Evolutionary conservation across 2,888 invertebrate species (phyloP), one percentile per base, ranked within the genome.

Genomic region (Euplagia quadripunctaria): DNA sequence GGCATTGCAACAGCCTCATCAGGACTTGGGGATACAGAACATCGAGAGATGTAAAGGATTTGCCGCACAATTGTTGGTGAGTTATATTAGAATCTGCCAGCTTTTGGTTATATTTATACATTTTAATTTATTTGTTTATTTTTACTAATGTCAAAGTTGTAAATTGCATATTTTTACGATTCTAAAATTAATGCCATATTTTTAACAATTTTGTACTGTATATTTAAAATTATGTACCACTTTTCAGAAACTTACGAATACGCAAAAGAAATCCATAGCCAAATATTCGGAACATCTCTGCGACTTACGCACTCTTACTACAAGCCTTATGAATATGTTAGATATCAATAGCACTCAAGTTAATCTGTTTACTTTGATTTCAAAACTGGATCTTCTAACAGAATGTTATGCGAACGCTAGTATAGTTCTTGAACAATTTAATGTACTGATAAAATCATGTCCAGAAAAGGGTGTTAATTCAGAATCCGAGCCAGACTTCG

Each of bases 11-110:
- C 96, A 97, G 0, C 98, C 98, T 0, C 97, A 97, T 46, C 96
- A 97, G 82, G 99, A 99, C 85, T 92, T 99, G 67, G 98, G 98
- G 0, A 94, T 97, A 1, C 97, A 97, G 68, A 98, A 98, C 85
- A 97, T 98, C 69, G 98, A 99, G 84, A 96, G 99, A 70, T 98
- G 98, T 86, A 97, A 97, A 90, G 99, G 99, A 67, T 99, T 97
- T 89, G 96, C 98, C 0, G 97, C 97, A 31, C 98, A 99, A 85
- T 93, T 99, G 64, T 96, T 98, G 96, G 97, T 97, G 41, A 66
- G 66, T 61, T 12, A 12, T 14, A 31, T 31, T 14, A 61, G 11
- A 58, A 58, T n/a, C n/a, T 55, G n/a, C n/a, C n/a, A 0, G 17
- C 17, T 17, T n/a, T 11, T 55, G 2, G 2, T 31, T 31, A 31